phyloP scores from a whole-genome alignment of 1,140 invertebrate species.

The Trypoxylus dichotomus region DNA sequence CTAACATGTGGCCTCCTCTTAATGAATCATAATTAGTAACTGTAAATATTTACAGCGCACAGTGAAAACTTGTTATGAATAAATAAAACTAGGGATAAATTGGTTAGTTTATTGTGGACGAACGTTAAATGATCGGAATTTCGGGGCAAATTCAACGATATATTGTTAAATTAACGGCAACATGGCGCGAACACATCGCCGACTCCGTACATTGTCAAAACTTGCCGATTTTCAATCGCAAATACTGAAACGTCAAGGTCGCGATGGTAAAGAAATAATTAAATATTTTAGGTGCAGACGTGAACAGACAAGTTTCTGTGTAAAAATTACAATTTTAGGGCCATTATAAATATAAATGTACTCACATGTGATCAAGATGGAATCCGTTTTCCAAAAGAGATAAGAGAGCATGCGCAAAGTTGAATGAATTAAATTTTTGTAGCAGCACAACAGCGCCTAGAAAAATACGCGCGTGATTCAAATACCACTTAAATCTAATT shows the following conservation, averaged over 20 bases:
- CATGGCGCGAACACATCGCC: constrained; percentile 51
- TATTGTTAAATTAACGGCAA: constrained; percentile 44
- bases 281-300: not conserved
- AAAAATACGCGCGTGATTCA: constrained; percentile 3
- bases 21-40: constrained; percentile 10
- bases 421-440: constrained; percentile 29
- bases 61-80: not conserved
- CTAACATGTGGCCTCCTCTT: constrained; percentile 16
- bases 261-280: not conserved
- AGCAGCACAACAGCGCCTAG: constrained; percentile 28
- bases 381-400: constrained; percentile 62
- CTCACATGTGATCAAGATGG: constrained; percentile 68
- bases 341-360: constrained; percentile 44
- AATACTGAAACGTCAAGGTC: constrained; percentile 11
- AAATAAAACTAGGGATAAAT: constrained; percentile 17
- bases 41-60: constrained; percentile 17
- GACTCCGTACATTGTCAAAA: constrained; percentile 48
- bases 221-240: constrained; percentile 28
- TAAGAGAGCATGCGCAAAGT: constrained; percentile 53
- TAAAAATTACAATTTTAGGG: constrained; percentile 4
- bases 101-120: not conserved
- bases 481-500: not conserved
- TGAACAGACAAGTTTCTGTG: constrained; percentile 14
- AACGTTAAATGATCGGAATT: not conserved
- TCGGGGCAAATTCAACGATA: constrained; percentile 34